Base-by-base conservation (phyloP, 2,113 vertebrate genomes). In the Syngnathus scovelli region DNA sequence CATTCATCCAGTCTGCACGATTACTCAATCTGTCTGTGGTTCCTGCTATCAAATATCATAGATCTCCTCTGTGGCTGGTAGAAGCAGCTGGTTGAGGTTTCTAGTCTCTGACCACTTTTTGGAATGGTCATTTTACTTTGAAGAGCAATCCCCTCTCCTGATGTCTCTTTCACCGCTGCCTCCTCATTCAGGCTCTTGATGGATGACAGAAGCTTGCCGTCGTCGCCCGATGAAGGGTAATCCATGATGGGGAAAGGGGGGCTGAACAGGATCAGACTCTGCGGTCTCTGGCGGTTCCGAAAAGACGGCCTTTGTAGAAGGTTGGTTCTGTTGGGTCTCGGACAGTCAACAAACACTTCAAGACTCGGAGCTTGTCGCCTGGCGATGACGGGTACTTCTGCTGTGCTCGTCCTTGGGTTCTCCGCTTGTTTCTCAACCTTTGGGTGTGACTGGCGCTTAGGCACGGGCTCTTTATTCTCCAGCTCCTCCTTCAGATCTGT, bases 81-180 rank as follows among this genome's bases (percentile, higher is more conserved):
- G 88, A 99, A 99, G 89, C 97, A 99, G 89, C 96, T 99, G 69
- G 95, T 96, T 0, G 96, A 98, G 3, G 97, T 99, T 84, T 99
- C 97, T 68, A 99, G 90, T 88, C 95, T 95, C 90, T 98, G 97
- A 64, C 97, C 97, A 0, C 95, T 99, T 88, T 98, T 98, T 68
- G 97, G 97, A 83, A 99, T 94, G 67, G 95, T 98, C 96, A 99
- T 96, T 91, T 97, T 98, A 86, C 92, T 96, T 73, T 94, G 85
- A 84, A 96, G 91, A 0, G 84, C 87, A 59, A 96, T 81, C 69
- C 92, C 78, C 39, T 96, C 94, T 0, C 91, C 91, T 7, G 92
- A 87, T 43, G 93, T 87, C 61, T 90, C 88, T 9, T 90, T 92
- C 0, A 87, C 85, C 1, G 92, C 87, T 3, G 91, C 83, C 1